Base-by-base conservation (phyloP, 64 coral and sea anemone species). In the Catalaphyllia jardinei region DNA sequence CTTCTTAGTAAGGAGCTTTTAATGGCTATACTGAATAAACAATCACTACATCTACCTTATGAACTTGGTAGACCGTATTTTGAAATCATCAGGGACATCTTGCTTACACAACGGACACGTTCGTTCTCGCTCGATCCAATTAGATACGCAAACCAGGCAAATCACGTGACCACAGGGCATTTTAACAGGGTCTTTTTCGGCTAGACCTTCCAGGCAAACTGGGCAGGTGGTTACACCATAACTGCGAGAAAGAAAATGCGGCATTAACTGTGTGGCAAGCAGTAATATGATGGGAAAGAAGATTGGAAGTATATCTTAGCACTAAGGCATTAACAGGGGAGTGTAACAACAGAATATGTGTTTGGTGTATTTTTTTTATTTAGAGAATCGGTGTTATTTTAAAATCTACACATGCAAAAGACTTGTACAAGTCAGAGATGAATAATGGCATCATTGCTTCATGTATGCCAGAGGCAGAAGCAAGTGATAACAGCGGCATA, bases 31-130 rank as follows among this genome's bases (percentile, higher is more conserved):
- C 17, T 51, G 6, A 10, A 17, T 13, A 69, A 50, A 17, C 8
- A 46, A 89, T 39, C 4, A 80, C 5, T 85, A 28, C 18, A 49
- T 54, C 8, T 55, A 90, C 88, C 64, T 82, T 63, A 79, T 52
- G 7, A 18, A 18, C 29, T 80, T 62, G 4, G 74, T 77, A 29
- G 87, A 51, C 14, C 17, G 8, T 17, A 78, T 76, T 18, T 29
- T 89, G 62, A 83, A 94, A 60, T 86, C 78, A 22, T 79, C 92
- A 24, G 79, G 79, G 7, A 94, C 57, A 30, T 71, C 52, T 15
- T 77, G 24, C 51, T 88, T 94, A n/a, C 92, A 94, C 2, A 61
- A n/a, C 50, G 92, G 92, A 71, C 92, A 94, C 1, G 16, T 74
- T 51, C 55, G 28, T 5, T 94, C 29, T 50, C 65, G 19, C 82